Conservation (phyloP, 2,888 invertebrate genomes). For the Pimpla rufipes region DNA sequence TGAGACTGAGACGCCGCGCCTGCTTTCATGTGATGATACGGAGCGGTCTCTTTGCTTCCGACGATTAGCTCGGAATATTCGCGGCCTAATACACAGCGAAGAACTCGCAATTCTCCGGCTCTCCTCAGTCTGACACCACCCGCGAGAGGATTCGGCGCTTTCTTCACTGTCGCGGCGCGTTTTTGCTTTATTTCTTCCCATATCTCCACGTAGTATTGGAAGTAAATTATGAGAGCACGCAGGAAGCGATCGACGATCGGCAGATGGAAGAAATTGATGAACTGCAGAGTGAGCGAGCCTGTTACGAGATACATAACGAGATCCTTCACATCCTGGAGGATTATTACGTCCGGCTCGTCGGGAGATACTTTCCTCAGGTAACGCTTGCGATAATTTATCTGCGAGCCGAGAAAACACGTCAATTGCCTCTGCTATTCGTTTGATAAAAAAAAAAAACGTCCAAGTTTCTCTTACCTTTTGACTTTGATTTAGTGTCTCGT, state of each 20-base stretch:
- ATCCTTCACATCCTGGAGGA: slow-evolving; percentile 88
- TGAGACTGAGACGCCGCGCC: slow-evolving; percentile 87
- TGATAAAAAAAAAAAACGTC: not conserved
- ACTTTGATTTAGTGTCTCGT: slow-evolving; percentile 77
- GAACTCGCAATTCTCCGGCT: slow-evolving; percentile 87
- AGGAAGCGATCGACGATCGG: slow-evolving; percentile 88
- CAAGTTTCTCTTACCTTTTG: slow-evolving; percentile 76
- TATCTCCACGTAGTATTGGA: slow-evolving; percentile 89
- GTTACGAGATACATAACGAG: slow-evolving; percentile 87
- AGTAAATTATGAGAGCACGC: slow-evolving; percentile 88
- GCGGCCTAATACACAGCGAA: slow-evolving; percentile 88
- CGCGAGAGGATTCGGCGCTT: slow-evolving; percentile 80
- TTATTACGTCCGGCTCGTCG: slow-evolving; percentile 87
- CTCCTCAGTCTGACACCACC: slow-evolving; percentile 76
- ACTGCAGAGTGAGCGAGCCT: slow-evolving; percentile 87
- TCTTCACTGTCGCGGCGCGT: slow-evolving; percentile 85
- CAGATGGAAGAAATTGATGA: slow-evolving; percentile 88
- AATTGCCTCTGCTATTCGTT: not conserved
- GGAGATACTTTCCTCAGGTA: slow-evolving; percentile 87
- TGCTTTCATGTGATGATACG: slow-evolving; percentile 87
- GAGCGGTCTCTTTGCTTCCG: slow-evolving; percentile 81
- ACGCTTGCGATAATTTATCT: slow-evolving; percentile 88
- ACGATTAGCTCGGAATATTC: slow-evolving; percentile 88
- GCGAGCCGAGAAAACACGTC: slow-evolving; percentile 51
- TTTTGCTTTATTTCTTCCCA: slow-evolving; percentile 87